phyloP scores from a whole-genome alignment of 2,113 vertebrate species.

The Nothoprocta perdicaria region DNA sequence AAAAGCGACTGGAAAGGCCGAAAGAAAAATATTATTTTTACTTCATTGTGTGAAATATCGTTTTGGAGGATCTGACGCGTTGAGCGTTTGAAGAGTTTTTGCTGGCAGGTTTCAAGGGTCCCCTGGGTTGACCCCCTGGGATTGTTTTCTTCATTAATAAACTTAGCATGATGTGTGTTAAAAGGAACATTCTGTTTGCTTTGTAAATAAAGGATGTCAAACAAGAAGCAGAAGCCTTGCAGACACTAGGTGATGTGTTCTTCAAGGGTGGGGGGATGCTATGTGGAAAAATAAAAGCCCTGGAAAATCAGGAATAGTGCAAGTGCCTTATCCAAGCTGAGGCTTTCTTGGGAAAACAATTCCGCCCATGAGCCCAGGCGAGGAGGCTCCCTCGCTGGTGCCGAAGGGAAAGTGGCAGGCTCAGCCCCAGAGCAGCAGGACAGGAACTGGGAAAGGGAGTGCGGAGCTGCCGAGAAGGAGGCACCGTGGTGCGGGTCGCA shows the following conservation, averaged over 20 bases:
- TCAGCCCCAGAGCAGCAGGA: slow-evolving; percentile 54
- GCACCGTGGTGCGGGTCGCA: background rate
- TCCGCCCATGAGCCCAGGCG: slow-evolving; percentile 10
- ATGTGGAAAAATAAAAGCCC: slow-evolving; percentile 21
- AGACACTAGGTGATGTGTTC: slow-evolving; percentile 76
- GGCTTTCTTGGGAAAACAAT: slow-evolving; percentile 60
- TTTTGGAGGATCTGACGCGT: slow-evolving; percentile 83
- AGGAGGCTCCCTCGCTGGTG: slow-evolving; percentile 54
- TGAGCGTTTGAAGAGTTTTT: slow-evolving; percentile 85
- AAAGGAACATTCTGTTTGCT: slow-evolving; percentile 86
- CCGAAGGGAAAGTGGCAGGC: slow-evolving; percentile 45
- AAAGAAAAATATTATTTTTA: slow-evolving; percentile 93
- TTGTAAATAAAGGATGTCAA: slow-evolving; percentile 85
- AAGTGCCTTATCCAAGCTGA: slow-evolving; percentile 19
- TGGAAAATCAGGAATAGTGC: slow-evolving; percentile 29
- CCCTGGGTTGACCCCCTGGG: slow-evolving; percentile 80
- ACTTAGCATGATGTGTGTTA: slow-evolving; percentile 86
- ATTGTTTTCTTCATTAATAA: slow-evolving; percentile 88
- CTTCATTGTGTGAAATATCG: slow-evolving; percentile 90
- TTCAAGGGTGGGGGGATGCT: background rate
- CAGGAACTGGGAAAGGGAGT: slow-evolving; percentile 50
- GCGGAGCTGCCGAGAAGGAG: background rate
- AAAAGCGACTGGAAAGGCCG: slow-evolving; percentile 83
- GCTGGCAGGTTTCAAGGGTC: slow-evolving; percentile 82
- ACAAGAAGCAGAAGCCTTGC: slow-evolving; percentile 80